Conservation (phyloP, 1,140 invertebrate genomes). For the Drosophila parvula region DNA sequence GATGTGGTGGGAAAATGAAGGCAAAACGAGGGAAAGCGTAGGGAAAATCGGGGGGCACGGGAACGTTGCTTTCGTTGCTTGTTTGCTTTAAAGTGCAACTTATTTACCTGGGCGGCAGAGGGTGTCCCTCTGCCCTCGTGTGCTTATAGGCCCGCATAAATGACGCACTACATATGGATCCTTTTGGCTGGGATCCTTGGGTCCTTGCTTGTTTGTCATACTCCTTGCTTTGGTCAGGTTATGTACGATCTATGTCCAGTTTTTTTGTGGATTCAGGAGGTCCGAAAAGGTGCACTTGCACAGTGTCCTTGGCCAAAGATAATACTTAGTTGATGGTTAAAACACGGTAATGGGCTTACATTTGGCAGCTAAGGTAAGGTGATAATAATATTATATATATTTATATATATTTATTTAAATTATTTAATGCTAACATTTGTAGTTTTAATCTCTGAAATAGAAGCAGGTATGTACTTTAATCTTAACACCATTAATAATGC, state of each 20-base stretch:
- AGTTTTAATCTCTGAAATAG: no score
- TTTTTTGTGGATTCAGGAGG: not conserved
- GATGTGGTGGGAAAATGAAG: constrained; percentile 33
- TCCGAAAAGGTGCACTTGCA: no score
- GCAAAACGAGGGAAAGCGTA: not conserved
- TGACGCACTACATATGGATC: constrained; percentile 64
- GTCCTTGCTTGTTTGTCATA: constrained; percentile 25
- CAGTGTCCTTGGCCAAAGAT: not conserved
- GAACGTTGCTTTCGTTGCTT: constrained; percentile 27
- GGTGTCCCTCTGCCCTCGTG: not conserved
- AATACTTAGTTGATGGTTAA: not conserved
- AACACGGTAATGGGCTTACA: no score
- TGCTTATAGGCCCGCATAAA: constrained; percentile 66
- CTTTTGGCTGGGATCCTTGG: constrained; percentile 47
- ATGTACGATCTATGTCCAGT: not conserved
- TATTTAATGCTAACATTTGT: no score
- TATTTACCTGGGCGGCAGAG: constrained; percentile 64
- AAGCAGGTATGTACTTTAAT: no score
- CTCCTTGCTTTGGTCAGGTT: not conserved
- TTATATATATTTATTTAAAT: no score
- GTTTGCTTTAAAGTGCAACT: constrained; percentile 77
- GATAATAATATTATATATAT: no score
- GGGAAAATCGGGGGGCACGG: not conserved
- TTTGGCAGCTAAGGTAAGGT: no score
- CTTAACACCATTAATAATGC: no score